Conservation (phyloP, 1,140 invertebrate species). For the Habropoda laboriosa region DNA sequence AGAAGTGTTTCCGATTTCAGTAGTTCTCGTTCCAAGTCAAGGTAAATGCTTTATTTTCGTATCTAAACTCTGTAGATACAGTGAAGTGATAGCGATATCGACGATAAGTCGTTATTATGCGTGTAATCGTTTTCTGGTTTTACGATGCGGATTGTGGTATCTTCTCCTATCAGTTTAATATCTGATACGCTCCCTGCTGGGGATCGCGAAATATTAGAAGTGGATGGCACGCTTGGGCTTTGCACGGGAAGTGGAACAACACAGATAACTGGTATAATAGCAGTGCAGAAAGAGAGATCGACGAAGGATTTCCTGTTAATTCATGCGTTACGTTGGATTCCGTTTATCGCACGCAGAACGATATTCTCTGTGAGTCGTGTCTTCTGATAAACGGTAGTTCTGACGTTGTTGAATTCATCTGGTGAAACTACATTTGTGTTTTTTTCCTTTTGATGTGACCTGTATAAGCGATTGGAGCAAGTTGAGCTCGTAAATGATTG, state of each 20-base stretch:
- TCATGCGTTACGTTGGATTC: not conserved
- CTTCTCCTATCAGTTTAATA: slow-evolving; percentile 18
- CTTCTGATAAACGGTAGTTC: too few species aligned
- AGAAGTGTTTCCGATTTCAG: too few species aligned
- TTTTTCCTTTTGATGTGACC: not conserved
- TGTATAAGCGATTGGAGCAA: slow-evolving; percentile 3
- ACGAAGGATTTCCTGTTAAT: not conserved
- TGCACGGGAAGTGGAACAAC: not conserved
- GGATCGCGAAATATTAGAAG: not conserved
- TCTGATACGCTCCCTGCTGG: not conserved
- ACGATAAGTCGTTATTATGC: not conserved
- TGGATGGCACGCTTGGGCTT: too few species aligned
- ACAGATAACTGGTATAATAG: not conserved
- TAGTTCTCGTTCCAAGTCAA: too few species aligned
- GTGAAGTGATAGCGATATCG: too few species aligned
- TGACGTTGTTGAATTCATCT: too few species aligned
- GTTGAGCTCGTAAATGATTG: slow-evolving; percentile 2
- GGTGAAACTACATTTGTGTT: too few species aligned
- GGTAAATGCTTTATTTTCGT: too few species aligned
- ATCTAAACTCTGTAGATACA: too few species aligned
- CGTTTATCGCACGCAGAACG: too few species aligned
- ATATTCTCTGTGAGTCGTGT: not conserved
- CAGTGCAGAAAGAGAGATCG: not conserved
- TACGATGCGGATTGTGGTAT: not conserved
- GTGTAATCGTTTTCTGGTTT: not conserved